Base-by-base conservation (phyloP, 2,888 invertebrate species). In the Xestoiulus laeticollis region DNA sequence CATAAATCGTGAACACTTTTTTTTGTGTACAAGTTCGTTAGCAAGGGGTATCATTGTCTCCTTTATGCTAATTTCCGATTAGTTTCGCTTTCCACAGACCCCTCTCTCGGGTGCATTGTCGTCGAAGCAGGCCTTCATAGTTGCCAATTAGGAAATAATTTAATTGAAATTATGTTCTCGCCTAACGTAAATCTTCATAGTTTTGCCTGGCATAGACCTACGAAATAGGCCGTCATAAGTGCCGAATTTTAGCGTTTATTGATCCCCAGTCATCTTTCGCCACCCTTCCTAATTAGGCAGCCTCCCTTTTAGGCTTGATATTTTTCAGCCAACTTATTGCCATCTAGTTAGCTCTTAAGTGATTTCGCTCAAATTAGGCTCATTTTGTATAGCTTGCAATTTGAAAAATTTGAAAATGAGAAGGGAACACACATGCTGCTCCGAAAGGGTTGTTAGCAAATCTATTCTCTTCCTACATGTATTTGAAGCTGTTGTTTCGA, bases 141-240 rank as follows among this genome's bases (percentile, higher is more conserved):
- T 78, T 78, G 78, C 78, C 78, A 78, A 78, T 78, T 78, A 78
- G 16, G 78, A 32, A 78, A 78, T 78, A 78, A 78, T 78, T 78
- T 78, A 78, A 78, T 78, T 78, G 78, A 78, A 78, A 78, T 78
- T 78, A 78, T 78, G 30, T 78, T 78, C 78, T 78, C 78, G 78
- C 78, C 78, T 30, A 26, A 26, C 78, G 78, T 78, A 30, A 78
- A 78, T 78, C 78, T 78, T 78, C 78, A 78, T 78, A 78, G 30
- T 32, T 78, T 78, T 78, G 26, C 10, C 19, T 48, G 16, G 6
- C 53, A n/a, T 10, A 12, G 22, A 30, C 78, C 78, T 78, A 78
- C 78, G 30, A 78, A 78, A 78, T 78, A 78, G 78, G 78, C 78
- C 78, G 30, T 78, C 78, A 32, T 30, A 14, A 78, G 78, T 78